Percentiles rank a stretch among this genome's conserved stretches.
These are phyloP conservation scores for Labeo catla DNA, from an alignment of 2,113 vertebrate genomes.

Conservation along the genomic window DNA sequence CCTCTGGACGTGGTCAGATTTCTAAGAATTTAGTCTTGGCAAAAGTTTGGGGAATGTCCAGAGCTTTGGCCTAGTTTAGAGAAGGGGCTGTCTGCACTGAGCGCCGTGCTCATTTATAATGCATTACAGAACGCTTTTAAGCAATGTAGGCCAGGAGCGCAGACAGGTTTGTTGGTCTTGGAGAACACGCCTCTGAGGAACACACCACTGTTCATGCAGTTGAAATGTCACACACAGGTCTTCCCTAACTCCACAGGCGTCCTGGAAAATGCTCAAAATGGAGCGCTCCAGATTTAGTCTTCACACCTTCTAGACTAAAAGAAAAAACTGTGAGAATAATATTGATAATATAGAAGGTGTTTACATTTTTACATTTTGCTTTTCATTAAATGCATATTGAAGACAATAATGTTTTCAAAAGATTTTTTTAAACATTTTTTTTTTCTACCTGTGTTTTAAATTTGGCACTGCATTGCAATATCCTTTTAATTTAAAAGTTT, in stretches of 20 bases:
- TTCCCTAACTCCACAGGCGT: slow-evolving; percentile 23
- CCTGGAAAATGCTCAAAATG: slow-evolving; percentile 22
- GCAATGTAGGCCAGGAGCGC: slow-evolving; percentile 32
- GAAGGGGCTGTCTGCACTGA: slow-evolving; percentile 8
- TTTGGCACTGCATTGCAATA: too few relatives aligned
- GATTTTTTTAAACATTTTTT: too few relatives aligned
- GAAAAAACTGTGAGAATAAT: not conserved
- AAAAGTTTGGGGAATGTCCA: slow-evolving; percentile 16
- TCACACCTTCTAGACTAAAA: not conserved
- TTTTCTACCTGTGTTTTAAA: too few relatives aligned
- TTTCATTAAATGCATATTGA: not conserved
- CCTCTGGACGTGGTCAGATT: slow-evolving; percentile 19
- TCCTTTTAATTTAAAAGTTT: too few relatives aligned
- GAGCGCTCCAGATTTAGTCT: not conserved
- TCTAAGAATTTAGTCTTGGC: slow-evolving; percentile 27
- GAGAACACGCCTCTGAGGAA: slow-evolving; percentile 28
- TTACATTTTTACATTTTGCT: not conserved
- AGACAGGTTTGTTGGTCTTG: slow-evolving; percentile 30
- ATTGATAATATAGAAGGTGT: not conserved
- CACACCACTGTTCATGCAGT: slow-evolving; percentile 17
- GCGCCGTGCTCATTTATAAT: slow-evolving; percentile 49
- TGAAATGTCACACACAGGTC: slow-evolving; percentile 39
- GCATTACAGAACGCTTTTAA: slow-evolving; percentile 42
- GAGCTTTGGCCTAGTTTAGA: slow-evolving; percentile 42
- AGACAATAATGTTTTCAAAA: too few relatives aligned